A percentile compares a stretch with the other conserved stretches of the same genome.
Evolutionary conservation across 2,797 vertebrate species (phyloP).

Genomic region (Peromyscus attwateri): DNA sequence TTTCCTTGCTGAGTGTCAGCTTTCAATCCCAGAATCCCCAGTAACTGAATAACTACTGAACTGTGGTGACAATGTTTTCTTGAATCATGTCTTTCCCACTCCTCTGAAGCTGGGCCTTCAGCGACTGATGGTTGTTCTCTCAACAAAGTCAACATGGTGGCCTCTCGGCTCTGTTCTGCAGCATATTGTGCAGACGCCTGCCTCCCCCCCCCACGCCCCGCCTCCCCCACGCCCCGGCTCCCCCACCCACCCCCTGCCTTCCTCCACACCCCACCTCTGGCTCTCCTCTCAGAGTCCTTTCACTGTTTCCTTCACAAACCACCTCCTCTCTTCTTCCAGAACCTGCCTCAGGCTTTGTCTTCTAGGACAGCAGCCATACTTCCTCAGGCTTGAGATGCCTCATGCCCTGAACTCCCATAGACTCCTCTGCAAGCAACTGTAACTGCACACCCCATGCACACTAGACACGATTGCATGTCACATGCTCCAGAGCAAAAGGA

Average conservation of each 20-base stretch:
- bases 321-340: neutral
- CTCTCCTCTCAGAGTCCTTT: neutral
- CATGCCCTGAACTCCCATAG: neutral
- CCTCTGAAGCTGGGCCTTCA: neutral
- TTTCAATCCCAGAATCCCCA: neutral
- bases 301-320: neutral
- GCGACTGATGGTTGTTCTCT: neutral
- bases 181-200: too few species aligned
- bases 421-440: neutral
- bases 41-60: neutral
- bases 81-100: neutral
- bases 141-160: neutral
- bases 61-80: neutral
- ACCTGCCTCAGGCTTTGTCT: neutral
- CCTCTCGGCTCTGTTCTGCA: neutral
- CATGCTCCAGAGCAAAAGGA: neutral
- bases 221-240: neutral
- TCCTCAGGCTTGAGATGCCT: neutral
- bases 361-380: neutral
- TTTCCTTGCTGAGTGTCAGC: neutral
- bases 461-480: neutral
- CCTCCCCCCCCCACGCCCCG: neutral
- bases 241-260: neutral
- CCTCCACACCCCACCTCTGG: too few species aligned
- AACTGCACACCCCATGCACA: neutral